A percentile compares a stretch with the other conserved stretches of the same genome.
Conservation (phyloP, 2,797 vertebrate genomes). For the Falco novaeseelandiae region DNA sequence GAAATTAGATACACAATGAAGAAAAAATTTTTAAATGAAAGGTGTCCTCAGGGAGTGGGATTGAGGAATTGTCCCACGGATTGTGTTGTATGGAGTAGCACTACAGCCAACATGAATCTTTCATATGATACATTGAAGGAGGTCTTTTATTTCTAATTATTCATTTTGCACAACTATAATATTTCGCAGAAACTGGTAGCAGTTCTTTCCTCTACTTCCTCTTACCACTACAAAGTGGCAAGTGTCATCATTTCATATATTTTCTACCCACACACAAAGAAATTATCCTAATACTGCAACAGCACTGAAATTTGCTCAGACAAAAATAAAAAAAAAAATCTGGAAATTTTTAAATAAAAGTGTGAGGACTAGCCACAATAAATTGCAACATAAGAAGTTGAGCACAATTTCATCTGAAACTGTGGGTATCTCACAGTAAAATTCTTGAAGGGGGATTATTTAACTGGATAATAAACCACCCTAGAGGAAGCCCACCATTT, state of each 20-base stretch:
- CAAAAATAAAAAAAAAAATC: not conserved
- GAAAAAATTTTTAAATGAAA: not conserved
- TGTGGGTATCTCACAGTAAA: not conserved
- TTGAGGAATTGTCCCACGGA: not conserved
- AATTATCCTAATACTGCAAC: not conserved
- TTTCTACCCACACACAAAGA: not conserved
- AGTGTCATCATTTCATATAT: not conserved
- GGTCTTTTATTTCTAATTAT: not conserved
- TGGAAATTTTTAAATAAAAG: not conserved
- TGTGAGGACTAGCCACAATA: not conserved
- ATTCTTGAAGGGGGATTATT: not conserved
- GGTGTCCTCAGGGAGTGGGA: not conserved
- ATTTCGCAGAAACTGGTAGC: not conserved
- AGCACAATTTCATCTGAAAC: not conserved
- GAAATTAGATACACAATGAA: not conserved
- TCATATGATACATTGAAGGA: not conserved
- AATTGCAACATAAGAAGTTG: not conserved
- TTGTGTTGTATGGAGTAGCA: not conserved
- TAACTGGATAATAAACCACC: not conserved
- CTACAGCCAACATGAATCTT: not conserved
- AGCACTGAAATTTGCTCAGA: not conserved
- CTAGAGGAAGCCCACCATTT: not conserved
- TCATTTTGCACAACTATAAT: not conserved
- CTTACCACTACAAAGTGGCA: not conserved
- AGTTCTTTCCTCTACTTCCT: not conserved